Evolutionary conservation across 2,888 invertebrate genomes (phyloP), one percentile per base, ranked within the genome.

Genomic region (Thera obeliscata): DNA sequence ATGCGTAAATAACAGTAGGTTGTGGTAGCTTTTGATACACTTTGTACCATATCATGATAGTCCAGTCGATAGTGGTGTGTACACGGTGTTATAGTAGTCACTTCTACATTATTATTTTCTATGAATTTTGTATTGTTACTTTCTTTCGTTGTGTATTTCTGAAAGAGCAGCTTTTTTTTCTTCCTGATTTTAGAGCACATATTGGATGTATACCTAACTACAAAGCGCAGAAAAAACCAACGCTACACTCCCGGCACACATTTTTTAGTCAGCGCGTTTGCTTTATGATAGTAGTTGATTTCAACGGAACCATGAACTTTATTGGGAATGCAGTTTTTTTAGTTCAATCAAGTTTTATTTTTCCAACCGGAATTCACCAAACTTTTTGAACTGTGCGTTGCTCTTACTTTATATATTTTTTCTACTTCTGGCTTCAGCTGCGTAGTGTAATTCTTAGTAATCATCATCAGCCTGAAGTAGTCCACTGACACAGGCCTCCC

Each of bases 271-370:
- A 6, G 3, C 46, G 22, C 54, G 60, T 50, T 61, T 35, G 55
- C 46, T 55, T 61, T 55, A 61, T 61, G 54, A 41, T 36, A 46
- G 61, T 55, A 61, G 54, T 61, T 46, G 55, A 48, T 62, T 62
- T 62, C 56, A 62, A 56, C 62, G 46, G 38, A 55, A 12, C 61
- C 46, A 55, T 61, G 55, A 60, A 60, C 52, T 60, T 60, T 43
- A 60, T 52, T 60, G 52, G 33, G 38, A 52, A 60, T 52, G 5
- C 60, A 38, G 38, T 22, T 22, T 52, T 60, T 52, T 57, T 57
- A 52, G 52, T 50, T 64, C 54, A 52, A 58, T 46, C 64, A 59
- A 60, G 60, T 52, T 61, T 54, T 56, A 61, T 56, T 48, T 56
- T 48, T n/a, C 35, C 48, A 48, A 58, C 33, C 46, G 33, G 35